Conservation (phyloP, 2,797 vertebrate genomes). For the Sebastes iracundus region DNA sequence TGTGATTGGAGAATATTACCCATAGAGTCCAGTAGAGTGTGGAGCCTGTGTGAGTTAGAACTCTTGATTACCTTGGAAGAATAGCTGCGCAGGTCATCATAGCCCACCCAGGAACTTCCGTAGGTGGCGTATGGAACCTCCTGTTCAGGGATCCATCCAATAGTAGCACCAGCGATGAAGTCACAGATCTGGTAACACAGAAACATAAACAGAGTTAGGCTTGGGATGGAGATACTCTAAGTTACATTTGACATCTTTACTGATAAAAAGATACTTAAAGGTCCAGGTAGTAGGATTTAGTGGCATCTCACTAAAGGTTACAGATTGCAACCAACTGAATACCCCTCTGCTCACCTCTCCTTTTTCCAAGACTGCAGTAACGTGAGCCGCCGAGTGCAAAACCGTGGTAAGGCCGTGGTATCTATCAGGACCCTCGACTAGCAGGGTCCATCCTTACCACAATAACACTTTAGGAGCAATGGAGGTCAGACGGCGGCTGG, state of each 20-base stretch:
- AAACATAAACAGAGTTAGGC: not conserved
- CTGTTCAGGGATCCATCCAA: constrained; percentile 78
- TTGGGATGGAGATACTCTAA: not conserved
- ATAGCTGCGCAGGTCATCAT: constrained; percentile 75
- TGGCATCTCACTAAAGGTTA: not conserved
- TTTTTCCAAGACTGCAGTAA: not conserved
- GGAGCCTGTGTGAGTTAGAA: too few relatives aligned
- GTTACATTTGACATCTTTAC: not conserved
- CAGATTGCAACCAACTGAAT: not conserved
- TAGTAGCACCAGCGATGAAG: constrained; percentile 41
- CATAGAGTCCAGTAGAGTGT: too few relatives aligned
- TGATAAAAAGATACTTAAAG: not conserved
- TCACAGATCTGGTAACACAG: constrained; percentile 70
- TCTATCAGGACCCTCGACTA: not conserved
- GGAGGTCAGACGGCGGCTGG: not conserved
- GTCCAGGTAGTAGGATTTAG: not conserved
- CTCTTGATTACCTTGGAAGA: constrained; percentile 74
- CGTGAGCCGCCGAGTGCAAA: not conserved
- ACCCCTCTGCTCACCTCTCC: not conserved
- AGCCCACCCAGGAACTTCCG: constrained; percentile 80
- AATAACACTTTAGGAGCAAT: not conserved
- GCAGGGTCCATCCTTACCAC: not conserved
- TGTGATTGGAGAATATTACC: too few relatives aligned
- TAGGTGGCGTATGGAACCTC: constrained; percentile 77
- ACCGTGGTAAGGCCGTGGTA: not conserved